A percentile compares a stretch with the other conserved stretches of the same genome.
These are phyloP conservation scores for Calonectris borealis DNA, from an alignment of 2,113 vertebrate genomes.

Conservation along the genomic window DNA sequence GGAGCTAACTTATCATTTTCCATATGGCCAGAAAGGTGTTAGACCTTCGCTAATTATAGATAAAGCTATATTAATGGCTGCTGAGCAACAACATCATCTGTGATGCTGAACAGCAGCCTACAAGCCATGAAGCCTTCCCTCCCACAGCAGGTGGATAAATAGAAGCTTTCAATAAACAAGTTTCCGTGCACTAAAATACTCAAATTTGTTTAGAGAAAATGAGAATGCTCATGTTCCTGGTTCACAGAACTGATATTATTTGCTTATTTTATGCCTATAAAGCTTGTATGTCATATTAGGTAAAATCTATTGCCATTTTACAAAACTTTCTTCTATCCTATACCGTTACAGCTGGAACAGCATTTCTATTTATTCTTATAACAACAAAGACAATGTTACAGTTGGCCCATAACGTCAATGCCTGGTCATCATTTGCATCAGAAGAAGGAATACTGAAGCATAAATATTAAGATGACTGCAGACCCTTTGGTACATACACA, in stretches of 20 bases:
- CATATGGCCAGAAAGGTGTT: slow-evolving; percentile 38
- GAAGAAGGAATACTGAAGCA: not conserved
- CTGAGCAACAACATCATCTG: slow-evolving; percentile 11
- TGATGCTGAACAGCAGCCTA: not conserved
- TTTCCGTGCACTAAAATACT: not conserved
- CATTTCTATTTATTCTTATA: not conserved
- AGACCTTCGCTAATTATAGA: slow-evolving; percentile 22
- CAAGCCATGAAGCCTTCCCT: not conserved
- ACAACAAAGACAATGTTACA: not conserved
- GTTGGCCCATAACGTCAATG: not conserved
- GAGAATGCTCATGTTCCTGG: not conserved
- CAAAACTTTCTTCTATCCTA: not conserved
- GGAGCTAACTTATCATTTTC: slow-evolving; percentile 53
- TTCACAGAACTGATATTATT: not conserved
- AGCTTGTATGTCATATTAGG: not conserved
- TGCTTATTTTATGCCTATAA: not conserved
- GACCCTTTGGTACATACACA: not conserved
- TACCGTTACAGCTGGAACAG: not conserved
- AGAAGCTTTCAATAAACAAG: not conserved
- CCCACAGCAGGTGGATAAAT: not conserved
- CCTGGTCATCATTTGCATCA: not conserved
- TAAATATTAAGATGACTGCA: not conserved
- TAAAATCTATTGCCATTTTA: not conserved
- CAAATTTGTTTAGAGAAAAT: not conserved
- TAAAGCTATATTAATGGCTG: slow-evolving; percentile 52